These are phyloP conservation scores for Mycetomoellerius zeteki DNA, from an alignment of 1,140 invertebrate species.

Conservation along the genomic window DNA sequence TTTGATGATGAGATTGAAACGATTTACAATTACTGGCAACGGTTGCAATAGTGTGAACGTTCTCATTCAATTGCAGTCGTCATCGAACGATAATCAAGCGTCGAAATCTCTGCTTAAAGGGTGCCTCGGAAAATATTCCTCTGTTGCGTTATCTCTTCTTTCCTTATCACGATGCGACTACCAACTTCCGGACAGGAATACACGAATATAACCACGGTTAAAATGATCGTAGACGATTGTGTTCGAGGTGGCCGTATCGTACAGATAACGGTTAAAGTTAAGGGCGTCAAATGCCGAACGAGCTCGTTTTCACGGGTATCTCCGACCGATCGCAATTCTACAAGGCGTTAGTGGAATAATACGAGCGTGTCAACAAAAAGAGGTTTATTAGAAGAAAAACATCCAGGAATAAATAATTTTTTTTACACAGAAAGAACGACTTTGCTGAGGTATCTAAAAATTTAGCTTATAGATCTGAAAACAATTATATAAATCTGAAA, in stretches of 20 bases:
- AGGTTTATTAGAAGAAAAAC: not conserved
- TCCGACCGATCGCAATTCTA: constrained; percentile 20
- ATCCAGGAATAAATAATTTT: too few relatives aligned
- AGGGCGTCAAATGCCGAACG: constrained; percentile 12
- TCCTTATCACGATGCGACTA: constrained; percentile 68
- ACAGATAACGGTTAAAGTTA: constrained; percentile 51
- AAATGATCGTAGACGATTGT: constrained; percentile 70
- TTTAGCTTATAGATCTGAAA: too few relatives aligned
- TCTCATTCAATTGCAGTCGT: constrained; percentile 55
- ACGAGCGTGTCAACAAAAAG: not conserved
- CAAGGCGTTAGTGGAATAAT: not conserved
- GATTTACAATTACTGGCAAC: not conserved
- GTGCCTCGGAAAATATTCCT: constrained; percentile 36
- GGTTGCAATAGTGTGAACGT: constrained; percentile 23
- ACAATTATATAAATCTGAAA: too few relatives aligned
- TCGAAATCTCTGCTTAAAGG: constrained; percentile 58
- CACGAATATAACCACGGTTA: constrained; percentile 57
- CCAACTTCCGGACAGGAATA: constrained; percentile 51
- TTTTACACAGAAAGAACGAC: too few relatives aligned
- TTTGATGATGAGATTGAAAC: not conserved
- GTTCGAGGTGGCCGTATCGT: constrained; percentile 28
- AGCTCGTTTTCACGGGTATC: not conserved
- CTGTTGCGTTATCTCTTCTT: constrained; percentile 56
- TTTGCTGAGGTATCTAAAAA: too few relatives aligned
- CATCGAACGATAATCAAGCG: constrained; percentile 40